phyloP scores from a whole-genome alignment of 1,140 invertebrate species.

The Tribolium madens region DNA sequence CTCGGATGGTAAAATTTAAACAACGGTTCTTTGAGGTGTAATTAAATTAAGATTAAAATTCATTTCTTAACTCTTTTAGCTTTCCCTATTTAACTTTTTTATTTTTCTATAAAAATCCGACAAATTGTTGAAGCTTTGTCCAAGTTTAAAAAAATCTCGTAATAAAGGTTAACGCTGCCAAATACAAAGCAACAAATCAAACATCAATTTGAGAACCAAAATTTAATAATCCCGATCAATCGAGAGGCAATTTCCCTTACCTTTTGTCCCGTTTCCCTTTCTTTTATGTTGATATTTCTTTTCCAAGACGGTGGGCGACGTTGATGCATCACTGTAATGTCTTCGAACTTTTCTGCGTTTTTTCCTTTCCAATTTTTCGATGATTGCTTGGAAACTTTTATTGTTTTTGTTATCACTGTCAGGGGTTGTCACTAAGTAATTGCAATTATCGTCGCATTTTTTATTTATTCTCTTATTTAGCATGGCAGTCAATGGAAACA shows the following conservation, averaged over 20 bases:
- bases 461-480: constrained; percentile 44
- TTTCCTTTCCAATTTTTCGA: constrained; percentile 42
- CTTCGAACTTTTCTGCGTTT: constrained; percentile 41
- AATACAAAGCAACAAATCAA: constrained; percentile 27
- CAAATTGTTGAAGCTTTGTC: neutral
- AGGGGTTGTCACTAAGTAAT: constrained; percentile 47
- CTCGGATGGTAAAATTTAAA: constrained; percentile 6
- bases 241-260: constrained; percentile 31
- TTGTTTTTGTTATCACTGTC: constrained; percentile 37
- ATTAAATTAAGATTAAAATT: constrained; percentile 11
- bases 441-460: constrained; percentile 48
- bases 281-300: constrained; percentile 38
- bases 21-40: neutral
- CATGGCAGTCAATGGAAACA: constrained; percentile 55
- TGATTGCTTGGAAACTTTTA: constrained; percentile 26
- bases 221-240: constrained; percentile 38
- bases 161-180: constrained; percentile 16
- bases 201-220: constrained; percentile 33
- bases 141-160: too few species aligned
- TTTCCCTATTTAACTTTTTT: neutral
- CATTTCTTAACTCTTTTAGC: neutral
- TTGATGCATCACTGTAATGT: constrained; percentile 48
- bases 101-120: neutral
- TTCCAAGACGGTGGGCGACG: constrained; percentile 30
- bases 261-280: constrained; percentile 39